Conservation (phyloP, 2,888 invertebrate genomes). For the Crepidodera aurea region DNA sequence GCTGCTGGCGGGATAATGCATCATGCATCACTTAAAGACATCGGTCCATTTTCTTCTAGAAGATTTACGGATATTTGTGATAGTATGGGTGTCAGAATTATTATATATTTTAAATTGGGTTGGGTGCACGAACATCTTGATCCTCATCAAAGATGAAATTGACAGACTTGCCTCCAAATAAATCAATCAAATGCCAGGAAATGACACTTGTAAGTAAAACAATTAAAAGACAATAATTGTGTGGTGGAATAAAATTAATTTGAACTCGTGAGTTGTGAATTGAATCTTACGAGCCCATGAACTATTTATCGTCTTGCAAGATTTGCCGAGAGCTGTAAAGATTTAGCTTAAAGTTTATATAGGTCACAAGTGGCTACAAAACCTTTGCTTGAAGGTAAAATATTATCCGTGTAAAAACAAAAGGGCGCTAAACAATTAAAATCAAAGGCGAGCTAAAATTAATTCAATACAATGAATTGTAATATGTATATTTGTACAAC, state of each 20-base stretch:
- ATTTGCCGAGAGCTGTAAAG: constrained; percentile 15
- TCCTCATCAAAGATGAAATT: too few relatives aligned
- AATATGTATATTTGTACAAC: too few relatives aligned
- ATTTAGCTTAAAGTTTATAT: constrained; percentile 26
- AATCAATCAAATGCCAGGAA: too few relatives aligned
- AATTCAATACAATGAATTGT: too few relatives aligned
- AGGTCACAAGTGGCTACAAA: constrained; percentile 12
- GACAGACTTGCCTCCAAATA: too few relatives aligned
- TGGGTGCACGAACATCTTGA: too few relatives aligned
- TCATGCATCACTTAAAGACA: constrained; percentile 40
- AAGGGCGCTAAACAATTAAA: neutral
- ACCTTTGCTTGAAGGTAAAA: constrained; percentile 28
- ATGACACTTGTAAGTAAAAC: too few relatives aligned
- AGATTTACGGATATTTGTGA: constrained; percentile 14
- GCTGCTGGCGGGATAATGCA: constrained; percentile 33
- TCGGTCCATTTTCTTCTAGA: constrained; percentile 19
- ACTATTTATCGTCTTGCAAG: neutral
- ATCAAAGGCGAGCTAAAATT: too few relatives aligned
- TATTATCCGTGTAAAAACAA: constrained; percentile 1
- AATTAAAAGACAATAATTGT: too few relatives aligned
- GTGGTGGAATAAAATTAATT: too few relatives aligned
- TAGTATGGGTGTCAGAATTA: neutral
- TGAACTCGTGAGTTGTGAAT: too few relatives aligned
- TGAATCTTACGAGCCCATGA: neutral
- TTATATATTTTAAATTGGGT: too few relatives aligned